Evolutionary conservation across 2,797 vertebrate genomes (phyloP).

Genomic region (Lagodon rhomboides): DNA sequence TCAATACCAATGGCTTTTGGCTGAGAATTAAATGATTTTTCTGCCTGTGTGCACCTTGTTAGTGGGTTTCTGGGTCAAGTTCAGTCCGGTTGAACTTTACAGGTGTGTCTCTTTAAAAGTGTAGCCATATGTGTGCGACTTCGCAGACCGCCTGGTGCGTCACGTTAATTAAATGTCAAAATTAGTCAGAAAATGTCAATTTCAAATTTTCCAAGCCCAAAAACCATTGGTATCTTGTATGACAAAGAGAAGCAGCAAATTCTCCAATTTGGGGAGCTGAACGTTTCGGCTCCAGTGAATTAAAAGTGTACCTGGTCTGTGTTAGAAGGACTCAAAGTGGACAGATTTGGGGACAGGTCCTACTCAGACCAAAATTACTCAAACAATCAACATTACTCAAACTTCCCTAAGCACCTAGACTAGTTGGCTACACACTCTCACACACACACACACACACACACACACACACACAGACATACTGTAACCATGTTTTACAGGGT

Average conservation of each 20-base stretch:
- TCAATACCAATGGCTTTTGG: conserved; percentile 12
- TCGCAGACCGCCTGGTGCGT: too few relatives aligned
- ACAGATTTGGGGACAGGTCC: background rate
- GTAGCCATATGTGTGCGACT: too few relatives aligned
- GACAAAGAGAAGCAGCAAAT: background rate
- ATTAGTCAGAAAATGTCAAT: background rate
- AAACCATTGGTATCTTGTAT: background rate
- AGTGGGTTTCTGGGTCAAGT: background rate
- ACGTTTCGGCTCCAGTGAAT: background rate
- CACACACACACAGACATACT: conserved; percentile 16
- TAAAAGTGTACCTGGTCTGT: background rate
- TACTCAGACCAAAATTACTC: background rate
- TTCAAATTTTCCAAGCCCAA: background rate
- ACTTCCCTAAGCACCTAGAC: background rate
- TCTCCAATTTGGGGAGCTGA: background rate
- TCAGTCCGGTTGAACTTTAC: background rate
- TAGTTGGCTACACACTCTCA: conserved; percentile 4
- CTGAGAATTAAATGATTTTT: conserved; percentile 18
- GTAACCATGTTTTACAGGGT: conserved; percentile 45
- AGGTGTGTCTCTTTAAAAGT: background rate
- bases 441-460: conserved; percentile 18
- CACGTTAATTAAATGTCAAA: too few relatives aligned
- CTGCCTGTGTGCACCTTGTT: background rate
- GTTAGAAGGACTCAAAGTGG: too few relatives aligned
- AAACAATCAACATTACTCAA: conserved; percentile 25